Base-by-base conservation (phyloP, 1,140 invertebrate genomes). In the Macrobrachium nipponense region DNA sequence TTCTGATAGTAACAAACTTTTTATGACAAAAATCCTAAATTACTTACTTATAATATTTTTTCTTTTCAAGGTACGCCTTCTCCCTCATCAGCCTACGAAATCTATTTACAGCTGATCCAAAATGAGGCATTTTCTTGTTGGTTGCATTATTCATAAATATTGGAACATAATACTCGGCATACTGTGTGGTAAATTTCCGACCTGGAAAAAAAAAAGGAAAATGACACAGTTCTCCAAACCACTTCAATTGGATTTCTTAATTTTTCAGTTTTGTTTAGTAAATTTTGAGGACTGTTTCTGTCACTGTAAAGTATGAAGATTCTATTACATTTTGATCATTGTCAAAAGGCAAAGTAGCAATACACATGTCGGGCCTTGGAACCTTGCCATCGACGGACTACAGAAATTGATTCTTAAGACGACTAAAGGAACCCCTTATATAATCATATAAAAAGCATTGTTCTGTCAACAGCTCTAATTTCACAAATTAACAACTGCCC, bases 51-150 rank as follows among this genome's bases (percentile, higher is more conserved):
- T 90, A 91, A 44, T 91, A 90, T 91, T 90, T 94, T 60, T 92
- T 92, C 89, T 93, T 93, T 61, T 91, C 89, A 85, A 93, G 92
- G 90, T 92, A 92, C 23, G 93, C 68, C 90, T 95, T 94, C 90
- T 96, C 95, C 89, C 92, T 93, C 88, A 94, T 95, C 1, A 94
- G 90, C 59, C 91, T 89, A 20, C 93, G 90, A 89, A 96, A 96
- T 89, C 93, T 94, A 18, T 91, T 91, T 2, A 95, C 94, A 88
- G 43, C 72, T 44, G 44, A 18, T 62, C 61, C 36, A 11, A 7
- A 7, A 6, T 75, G 58, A 8, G 51, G 51, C 20, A 44, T 66
- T 20, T 2, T 20, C n/a, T 76, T 64, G 17, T 76, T 61, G 59
- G 72, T 6, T 23, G 58, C 6, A n/a, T 10, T 51, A n/a, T 83